Evolutionary conservation across 1,140 invertebrate genomes (phyloP).

Genomic region (Colletes gigas): DNA sequence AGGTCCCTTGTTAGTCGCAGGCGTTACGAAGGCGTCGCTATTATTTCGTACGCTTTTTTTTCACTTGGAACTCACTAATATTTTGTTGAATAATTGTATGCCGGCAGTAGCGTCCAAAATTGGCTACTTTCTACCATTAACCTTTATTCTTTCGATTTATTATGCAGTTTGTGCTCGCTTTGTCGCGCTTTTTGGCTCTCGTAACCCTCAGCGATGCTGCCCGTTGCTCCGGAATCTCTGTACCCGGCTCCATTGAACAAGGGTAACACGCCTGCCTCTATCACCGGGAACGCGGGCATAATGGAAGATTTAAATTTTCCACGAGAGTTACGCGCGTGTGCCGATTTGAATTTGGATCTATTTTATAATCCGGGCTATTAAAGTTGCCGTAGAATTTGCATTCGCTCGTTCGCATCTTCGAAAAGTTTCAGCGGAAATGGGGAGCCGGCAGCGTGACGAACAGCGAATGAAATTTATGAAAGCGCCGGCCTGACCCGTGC

Average conservation of each 20-base stretch:
- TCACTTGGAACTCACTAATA: no score
- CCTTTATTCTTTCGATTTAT: constrained; percentile 58
- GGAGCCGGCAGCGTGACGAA: constrained; percentile 46
- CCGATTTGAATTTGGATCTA: constrained; percentile 59
- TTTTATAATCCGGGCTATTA: constrained; percentile 64
- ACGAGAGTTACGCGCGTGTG: constrained; percentile 26
- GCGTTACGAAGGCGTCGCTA: no score
- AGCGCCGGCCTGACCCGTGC: constrained; percentile 3
- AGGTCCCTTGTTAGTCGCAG: no score
- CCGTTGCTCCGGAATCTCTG: constrained; percentile 9
- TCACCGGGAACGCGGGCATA: constrained; percentile 41
- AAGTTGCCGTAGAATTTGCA: constrained; percentile 61
- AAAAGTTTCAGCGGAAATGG: constrained; percentile 55
- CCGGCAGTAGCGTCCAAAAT: no score
- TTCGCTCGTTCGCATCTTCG: constrained; percentile 39
- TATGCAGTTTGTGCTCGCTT: constrained; percentile 40
- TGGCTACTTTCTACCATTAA: no score
- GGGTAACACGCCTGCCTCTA: constrained; percentile 37
- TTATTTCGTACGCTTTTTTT: no score
- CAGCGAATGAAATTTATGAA: constrained; percentile 58
- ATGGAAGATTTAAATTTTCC: constrained; percentile 67
- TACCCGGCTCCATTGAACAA: not conserved
- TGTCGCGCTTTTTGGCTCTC: not conserved
- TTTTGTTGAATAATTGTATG: no score
- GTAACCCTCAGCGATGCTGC: no score